Evolutionary conservation across 2,113 vertebrate genomes (phyloP), one percentile per base, ranked within the genome.

Genomic region (Glaucomys volans): DNA sequence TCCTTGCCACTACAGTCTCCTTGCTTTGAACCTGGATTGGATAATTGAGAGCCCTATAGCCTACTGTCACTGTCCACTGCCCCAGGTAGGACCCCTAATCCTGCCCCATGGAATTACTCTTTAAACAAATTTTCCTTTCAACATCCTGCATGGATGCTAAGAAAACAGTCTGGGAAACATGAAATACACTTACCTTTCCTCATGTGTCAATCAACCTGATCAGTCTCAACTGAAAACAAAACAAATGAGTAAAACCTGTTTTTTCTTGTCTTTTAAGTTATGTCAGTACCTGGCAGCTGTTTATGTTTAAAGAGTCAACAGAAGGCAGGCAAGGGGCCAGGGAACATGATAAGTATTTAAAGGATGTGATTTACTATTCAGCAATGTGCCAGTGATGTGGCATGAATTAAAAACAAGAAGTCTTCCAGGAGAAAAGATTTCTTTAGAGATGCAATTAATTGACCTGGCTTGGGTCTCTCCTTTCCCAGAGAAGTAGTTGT

Each of bases 391-490:
- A 91, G 0, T 52, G 12, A 94, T 79, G 87, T 54, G 4, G 0
- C 79, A 91, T 87, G 64, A 97, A 59, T 85, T 94, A 97, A 97
- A 92, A 96, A 95, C 0, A 69, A 64, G 50, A 47, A 93, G 17
- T 69, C 81, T 96, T 96, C 91, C 86, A 96, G 82, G 62, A 94
- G 26, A 87, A 72, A 74, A 1, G 26, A 90, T 92, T 96, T 94
- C 22, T 95, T 97, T 80, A 2, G 81, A 81, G 50, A 83, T 17
- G 10, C 74, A 92, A 96, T 98, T 97, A 97, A 79, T 59, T 96
- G 90, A 71, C 37, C 90, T 54, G 52, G 82, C 26, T 94, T 94
- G 1, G 87, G 81, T 93, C 79, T 37, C 52, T 97, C 89, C 50
- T 85, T 79, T n/a, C 17, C n/a, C 80, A 37, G 69, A 40, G 75